A percentile compares a stretch with the other conserved stretches of the same genome.
Evolutionary conservation across 2,797 vertebrate species (phyloP).

Genomic region (Hypotaenidia okinawae): DNA sequence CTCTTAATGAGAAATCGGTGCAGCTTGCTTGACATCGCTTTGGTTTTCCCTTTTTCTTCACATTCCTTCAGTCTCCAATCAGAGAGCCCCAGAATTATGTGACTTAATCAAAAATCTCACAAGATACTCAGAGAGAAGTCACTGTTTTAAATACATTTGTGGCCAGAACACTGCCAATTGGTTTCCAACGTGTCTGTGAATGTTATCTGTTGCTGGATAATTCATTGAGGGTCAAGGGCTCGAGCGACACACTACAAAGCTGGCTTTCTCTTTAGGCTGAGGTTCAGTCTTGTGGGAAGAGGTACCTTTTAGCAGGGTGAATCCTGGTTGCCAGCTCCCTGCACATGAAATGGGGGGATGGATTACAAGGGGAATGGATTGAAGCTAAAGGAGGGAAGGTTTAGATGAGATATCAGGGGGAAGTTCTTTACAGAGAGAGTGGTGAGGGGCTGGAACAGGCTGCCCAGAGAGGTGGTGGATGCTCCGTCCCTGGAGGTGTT

Average conservation of each 20-base stretch:
- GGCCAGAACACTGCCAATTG: not conserved
- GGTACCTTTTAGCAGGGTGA: not conserved
- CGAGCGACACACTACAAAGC: fast-evolving
- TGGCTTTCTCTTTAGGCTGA: not conserved
- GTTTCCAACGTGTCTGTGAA: not conserved
- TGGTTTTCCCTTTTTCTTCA: constrained; percentile 2
- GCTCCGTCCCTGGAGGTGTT: too few relatives aligned
- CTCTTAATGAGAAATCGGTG: constrained; percentile 33
- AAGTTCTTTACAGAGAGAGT: too few relatives aligned
- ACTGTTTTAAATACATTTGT: not conserved
- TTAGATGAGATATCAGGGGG: too few relatives aligned
- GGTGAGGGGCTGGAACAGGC: too few relatives aligned
- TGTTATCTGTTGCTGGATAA: not conserved
- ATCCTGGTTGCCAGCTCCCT: not conserved
- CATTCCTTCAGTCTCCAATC: not conserved
- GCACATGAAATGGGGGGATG: not conserved
- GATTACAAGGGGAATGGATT: too few relatives aligned
- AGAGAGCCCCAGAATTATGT: fast-evolving
- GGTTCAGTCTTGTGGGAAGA: not conserved
- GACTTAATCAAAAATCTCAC: not conserved
- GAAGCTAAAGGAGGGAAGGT: too few relatives aligned
- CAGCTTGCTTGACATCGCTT: constrained; percentile 30
- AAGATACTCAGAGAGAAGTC: not conserved
- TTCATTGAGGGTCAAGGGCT: not conserved
- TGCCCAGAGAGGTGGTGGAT: too few relatives aligned